Evolutionary conservation across 2,888 invertebrate genomes (phyloP).

Genomic region (Tenthredo amoena): DNA sequence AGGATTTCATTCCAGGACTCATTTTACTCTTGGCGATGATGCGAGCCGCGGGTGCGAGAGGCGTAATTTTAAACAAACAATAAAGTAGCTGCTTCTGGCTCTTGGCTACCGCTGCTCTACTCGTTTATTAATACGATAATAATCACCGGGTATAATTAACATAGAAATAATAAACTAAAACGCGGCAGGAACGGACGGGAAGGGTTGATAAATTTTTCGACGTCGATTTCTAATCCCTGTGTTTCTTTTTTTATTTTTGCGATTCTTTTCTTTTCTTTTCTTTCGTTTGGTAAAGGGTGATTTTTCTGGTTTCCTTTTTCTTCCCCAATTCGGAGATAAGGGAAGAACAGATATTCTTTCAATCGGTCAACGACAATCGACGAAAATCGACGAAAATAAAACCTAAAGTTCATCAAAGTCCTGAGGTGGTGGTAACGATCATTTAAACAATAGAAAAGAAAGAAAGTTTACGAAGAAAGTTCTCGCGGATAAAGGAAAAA

Average conservation of each 20-base stretch:
- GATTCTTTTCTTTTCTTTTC: no score
- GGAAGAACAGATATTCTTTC: no score
- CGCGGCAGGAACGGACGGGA: no score
- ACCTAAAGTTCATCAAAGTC: background rate
- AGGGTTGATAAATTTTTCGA: no score
- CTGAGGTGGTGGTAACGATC: background rate
- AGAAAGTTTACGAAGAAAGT: background rate
- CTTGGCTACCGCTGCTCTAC: background rate
- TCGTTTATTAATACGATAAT: background rate
- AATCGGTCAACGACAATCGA: background rate
- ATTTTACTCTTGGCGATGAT: slow-evolving; percentile 43
- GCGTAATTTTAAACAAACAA: slow-evolving; percentile 9
- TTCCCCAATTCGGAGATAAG: no score
- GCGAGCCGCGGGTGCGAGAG: slow-evolving; percentile 20
- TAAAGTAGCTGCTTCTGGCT: background rate
- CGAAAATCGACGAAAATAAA: background rate
- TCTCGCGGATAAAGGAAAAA: background rate
- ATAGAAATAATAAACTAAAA: no score
- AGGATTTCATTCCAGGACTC: slow-evolving; percentile 51
- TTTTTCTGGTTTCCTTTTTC: no score
- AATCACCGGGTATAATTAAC: no score
- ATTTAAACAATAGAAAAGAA: no score
- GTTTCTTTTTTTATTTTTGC: no score
- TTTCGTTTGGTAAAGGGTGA: no score
- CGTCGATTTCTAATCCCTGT: no score